Evolutionary conservation across 2,888 invertebrate species (phyloP).

Genomic region (Aporophyla nigra): DNA sequence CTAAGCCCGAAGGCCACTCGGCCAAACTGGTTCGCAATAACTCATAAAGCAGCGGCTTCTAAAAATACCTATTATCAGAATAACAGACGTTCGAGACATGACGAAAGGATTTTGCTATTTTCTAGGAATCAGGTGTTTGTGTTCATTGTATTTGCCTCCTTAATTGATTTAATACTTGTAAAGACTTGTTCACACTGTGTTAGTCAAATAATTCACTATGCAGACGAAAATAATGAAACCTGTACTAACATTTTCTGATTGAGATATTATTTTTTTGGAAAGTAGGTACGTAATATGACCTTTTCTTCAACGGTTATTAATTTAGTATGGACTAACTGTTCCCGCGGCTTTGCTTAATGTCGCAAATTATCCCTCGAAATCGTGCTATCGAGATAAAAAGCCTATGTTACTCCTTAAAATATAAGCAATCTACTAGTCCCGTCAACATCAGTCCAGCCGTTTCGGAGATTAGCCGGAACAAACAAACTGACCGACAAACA

Average conservation of each 20-base stretch:
- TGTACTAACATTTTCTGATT: neutral
- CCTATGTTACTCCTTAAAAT: no score
- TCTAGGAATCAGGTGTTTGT: constrained; percentile 29
- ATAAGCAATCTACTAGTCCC: no score
- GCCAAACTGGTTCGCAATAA: constrained; percentile 59
- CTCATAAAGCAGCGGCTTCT: constrained; percentile 54
- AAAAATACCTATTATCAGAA: constrained; percentile 55
- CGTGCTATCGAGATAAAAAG: no score
- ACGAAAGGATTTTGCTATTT: constrained; percentile 45
- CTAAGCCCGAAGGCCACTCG: constrained; percentile 55
- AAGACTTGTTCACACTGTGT: constrained; percentile 31
- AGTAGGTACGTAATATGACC: neutral
- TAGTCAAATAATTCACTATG: neutral
- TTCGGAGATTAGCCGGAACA: no score
- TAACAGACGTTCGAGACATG: constrained; percentile 48
- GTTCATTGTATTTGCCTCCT: constrained; percentile 36
- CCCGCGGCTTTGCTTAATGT: no score
- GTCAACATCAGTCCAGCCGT: no score
- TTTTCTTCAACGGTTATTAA: neutral
- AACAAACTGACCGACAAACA: no score
- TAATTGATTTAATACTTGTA: constrained; percentile 48
- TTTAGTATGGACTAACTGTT: neutral
- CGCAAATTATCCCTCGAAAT: no score
- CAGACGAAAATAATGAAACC: neutral
- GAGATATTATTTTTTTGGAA: neutral